A percentile compares a stretch with the other conserved stretches of the same genome.
phyloP scores from a whole-genome alignment of 2,888 invertebrate species.

The Melinaea marsaeus region DNA sequence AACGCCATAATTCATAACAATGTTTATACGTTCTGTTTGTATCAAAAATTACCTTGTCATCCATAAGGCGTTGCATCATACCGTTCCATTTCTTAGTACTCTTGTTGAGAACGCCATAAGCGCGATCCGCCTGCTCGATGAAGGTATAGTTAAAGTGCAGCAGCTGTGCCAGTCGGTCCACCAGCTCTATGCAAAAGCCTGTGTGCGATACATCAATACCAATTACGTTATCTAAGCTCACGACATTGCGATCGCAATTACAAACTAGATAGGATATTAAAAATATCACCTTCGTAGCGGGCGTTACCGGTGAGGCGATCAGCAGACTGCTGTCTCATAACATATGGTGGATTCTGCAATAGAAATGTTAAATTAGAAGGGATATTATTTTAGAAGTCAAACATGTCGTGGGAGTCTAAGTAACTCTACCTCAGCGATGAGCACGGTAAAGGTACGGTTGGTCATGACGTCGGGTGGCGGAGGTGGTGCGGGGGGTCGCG shows the following conservation, averaged over 20 bases:
- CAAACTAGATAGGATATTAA: neutral
- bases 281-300: conserved; percentile 82
- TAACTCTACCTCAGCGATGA: conserved; percentile 50
- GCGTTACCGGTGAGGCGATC: conserved; percentile 84
- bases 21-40: neutral
- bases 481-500: conserved; percentile 37
- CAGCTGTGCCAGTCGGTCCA: conserved; percentile 84
- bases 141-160: conserved; percentile 91
- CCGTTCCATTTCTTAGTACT: conserved; percentile 82
- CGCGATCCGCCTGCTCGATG: conserved; percentile 82
- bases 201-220: conserved; percentile 48
- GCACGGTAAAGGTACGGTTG: conserved; percentile 64
- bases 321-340: conserved; percentile 86
- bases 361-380: neutral
- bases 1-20: neutral
- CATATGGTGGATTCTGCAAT: conserved; percentile 88
- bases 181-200: conserved; percentile 93
- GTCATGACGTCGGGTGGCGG: conserved; percentile 56
- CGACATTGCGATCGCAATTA: neutral
- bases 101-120: conserved; percentile 81
- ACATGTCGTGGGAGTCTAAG: neutral
- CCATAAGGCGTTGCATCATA: conserved; percentile 83
- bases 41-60: conserved; percentile 66
- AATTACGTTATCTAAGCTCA: neutral
- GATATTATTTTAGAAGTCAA: neutral